These are phyloP conservation scores for Corbicula japonica DNA, from an alignment of 2,888 invertebrate genomes.

Conservation along the genomic window DNA sequence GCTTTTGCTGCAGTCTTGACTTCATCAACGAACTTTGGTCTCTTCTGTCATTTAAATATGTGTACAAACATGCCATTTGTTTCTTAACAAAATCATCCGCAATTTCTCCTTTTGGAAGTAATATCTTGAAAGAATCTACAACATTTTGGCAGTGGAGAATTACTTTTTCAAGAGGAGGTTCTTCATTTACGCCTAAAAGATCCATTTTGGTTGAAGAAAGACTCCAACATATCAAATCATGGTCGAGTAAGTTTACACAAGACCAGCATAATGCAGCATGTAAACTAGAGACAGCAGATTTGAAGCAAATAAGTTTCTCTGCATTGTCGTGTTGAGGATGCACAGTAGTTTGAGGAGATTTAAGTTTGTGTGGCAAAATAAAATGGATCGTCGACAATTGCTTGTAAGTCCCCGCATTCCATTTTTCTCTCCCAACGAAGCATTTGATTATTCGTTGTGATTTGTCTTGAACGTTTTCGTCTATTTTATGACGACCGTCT, in stretches of 20 bases:
- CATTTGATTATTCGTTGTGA: conserved; percentile 24
- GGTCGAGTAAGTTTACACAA: conserved; percentile 39
- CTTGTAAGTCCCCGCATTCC: conserved; percentile 11
- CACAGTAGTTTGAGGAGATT: neutral
- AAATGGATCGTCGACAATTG: conserved; percentile 47
- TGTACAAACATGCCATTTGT: conserved; percentile 33
- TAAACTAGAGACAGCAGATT: conserved; percentile 3
- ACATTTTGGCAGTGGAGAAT: conserved; percentile 62
- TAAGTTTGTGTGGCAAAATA: conserved; percentile 42
- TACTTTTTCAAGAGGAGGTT: conserved; percentile 47
- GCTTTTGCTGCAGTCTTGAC: conserved; percentile 22
- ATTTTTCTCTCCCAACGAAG: neutral
- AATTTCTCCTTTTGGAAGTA: neutral
- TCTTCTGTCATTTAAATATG: neutral
- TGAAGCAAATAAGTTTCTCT: conserved; percentile 50
- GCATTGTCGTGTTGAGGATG: conserved; percentile 26
- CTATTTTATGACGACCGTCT: conserved; percentile 8
- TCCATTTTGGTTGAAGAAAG: neutral
- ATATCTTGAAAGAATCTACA: conserved; percentile 28
- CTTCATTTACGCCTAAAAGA: conserved; percentile 41
- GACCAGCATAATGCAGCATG: conserved; percentile 50
- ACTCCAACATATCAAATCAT: neutral
- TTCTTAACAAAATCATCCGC: neutral
- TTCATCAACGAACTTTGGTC: neutral
- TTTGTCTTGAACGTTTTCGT: conserved; percentile 25